Evolutionary conservation across 2,888 invertebrate species (phyloP).

Genomic region (Limnephilus auricula): DNA sequence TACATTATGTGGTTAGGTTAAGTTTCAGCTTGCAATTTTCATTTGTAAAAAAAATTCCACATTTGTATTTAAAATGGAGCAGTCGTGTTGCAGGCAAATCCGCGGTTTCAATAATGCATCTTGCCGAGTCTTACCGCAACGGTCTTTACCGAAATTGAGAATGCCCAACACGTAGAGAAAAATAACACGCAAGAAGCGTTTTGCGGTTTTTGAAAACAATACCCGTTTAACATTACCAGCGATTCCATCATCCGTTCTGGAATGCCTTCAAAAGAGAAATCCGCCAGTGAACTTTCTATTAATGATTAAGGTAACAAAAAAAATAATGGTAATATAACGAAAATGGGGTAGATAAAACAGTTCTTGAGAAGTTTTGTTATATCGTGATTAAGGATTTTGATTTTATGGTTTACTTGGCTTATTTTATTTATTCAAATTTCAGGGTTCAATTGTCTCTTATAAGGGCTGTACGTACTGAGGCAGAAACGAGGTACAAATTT

Average conservation of each 20-base stretch:
- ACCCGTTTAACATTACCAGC: constrained; percentile 20
- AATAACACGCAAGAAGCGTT: constrained; percentile 35
- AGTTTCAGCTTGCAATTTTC: neutral
- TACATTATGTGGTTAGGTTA: neutral
- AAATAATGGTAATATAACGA: neutral
- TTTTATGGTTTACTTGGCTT: neutral
- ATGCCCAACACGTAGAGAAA: constrained; percentile 33
- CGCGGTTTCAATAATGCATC: neutral
- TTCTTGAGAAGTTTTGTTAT: too few relatives aligned
- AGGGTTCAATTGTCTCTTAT: too few relatives aligned
- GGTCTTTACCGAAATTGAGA: constrained; percentile 38
- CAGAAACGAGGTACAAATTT: too few relatives aligned
- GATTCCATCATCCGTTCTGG: neutral
- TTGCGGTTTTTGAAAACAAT: constrained; percentile 47
- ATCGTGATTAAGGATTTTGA: neutral
- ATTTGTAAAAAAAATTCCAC: neutral
- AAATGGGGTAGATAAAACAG: neutral
- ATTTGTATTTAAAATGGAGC: constrained; percentile 10
- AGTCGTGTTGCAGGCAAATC: constrained; percentile 7
- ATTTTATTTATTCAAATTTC: too few relatives aligned
- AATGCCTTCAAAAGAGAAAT: constrained; percentile 11
- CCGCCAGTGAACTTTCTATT: neutral
- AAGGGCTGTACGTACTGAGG: too few relatives aligned
- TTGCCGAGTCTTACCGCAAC: constrained; percentile 24
- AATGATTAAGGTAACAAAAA: neutral